A percentile compares a stretch with the other conserved stretches of the same genome.
phyloP scores from a whole-genome alignment of 2,888 invertebrate genomes.

The Pristionchus maxplancki region DNA sequence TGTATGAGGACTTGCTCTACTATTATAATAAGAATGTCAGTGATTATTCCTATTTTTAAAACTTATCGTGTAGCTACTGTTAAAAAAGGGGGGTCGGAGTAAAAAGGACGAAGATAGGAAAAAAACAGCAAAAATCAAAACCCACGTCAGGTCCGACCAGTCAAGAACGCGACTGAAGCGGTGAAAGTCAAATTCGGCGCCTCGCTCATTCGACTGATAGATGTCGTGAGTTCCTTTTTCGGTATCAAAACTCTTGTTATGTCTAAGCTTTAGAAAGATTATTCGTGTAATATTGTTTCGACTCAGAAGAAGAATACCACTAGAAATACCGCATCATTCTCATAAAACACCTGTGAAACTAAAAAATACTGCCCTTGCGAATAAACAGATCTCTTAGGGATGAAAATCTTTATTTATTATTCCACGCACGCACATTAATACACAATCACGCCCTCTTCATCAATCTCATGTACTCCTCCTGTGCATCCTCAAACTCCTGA shows the following conservation, averaged over 20 bases:
- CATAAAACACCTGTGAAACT: too few relatives aligned
- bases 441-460: neutral
- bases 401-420: neutral
- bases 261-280: too few relatives aligned
- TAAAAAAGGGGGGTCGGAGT: too few relatives aligned
- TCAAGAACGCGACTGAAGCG: slow-evolving; percentile 75
- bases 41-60: too few relatives aligned
- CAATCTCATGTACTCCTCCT: slow-evolving; percentile 44
- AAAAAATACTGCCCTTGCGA: too few relatives aligned
- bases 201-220: slow-evolving; percentile 76
- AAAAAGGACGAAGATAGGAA: too few relatives aligned
- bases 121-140: too few relatives aligned
- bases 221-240: slow-evolving; percentile 70
- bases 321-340: too few relatives aligned
- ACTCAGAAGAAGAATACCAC: too few relatives aligned
- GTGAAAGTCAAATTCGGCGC: slow-evolving; percentile 77
- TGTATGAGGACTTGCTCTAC: slow-evolving; percentile 77
- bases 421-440: neutral
- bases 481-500: slow-evolving; percentile 41
- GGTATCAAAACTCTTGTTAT: too few relatives aligned
- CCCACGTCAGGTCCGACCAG: slow-evolving; percentile 65
- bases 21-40: slow-evolving; percentile 75
- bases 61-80: too few relatives aligned
- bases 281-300: too few relatives aligned
- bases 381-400: neutral